A percentile compares a stretch with the other conserved stretches of the same genome.
Evolutionary conservation across 2,888 invertebrate genomes (phyloP).

Genomic region (Machimus atricapillus): DNA sequence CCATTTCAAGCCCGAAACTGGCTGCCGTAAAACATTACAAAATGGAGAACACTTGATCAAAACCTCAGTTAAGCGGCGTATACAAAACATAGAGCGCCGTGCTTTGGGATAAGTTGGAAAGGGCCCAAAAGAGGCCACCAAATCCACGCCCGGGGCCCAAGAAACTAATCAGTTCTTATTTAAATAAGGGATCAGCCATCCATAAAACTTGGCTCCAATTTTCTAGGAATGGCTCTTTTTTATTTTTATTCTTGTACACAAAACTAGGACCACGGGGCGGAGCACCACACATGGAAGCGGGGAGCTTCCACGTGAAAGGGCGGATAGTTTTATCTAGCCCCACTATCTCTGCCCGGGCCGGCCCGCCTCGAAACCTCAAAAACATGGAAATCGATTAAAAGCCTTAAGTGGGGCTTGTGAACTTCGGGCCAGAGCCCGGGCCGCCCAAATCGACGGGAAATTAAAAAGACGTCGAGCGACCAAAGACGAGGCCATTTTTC

Average conservation of each 20-base stretch:
- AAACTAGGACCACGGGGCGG: background rate
- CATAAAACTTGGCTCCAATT: constrained; percentile 27
- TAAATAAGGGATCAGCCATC: constrained; percentile 22
- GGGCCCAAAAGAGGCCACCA: background rate
- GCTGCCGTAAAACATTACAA: background rate
- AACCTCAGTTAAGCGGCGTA: background rate
- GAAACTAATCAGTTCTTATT: constrained; percentile 29
- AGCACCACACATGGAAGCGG: background rate
- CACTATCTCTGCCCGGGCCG: background rate
- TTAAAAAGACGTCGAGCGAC: background rate
- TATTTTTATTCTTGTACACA: background rate
- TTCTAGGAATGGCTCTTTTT: background rate
- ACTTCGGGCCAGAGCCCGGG: background rate
- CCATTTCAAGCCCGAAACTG: background rate
- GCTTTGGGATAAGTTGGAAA: background rate
- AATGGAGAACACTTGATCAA: background rate
- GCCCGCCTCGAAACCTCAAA: background rate
- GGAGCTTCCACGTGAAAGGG: background rate
- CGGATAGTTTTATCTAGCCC: background rate
- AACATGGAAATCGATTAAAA: constrained; percentile 21
- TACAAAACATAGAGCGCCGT: background rate
- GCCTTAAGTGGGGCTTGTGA: background rate
- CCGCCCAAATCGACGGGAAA: background rate
- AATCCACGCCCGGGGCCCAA: background rate
- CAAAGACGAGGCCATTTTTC: background rate